Evolutionary conservation across 2,113 vertebrate genomes (phyloP).

Genomic region (Odontesthes bonariensis): DNA sequence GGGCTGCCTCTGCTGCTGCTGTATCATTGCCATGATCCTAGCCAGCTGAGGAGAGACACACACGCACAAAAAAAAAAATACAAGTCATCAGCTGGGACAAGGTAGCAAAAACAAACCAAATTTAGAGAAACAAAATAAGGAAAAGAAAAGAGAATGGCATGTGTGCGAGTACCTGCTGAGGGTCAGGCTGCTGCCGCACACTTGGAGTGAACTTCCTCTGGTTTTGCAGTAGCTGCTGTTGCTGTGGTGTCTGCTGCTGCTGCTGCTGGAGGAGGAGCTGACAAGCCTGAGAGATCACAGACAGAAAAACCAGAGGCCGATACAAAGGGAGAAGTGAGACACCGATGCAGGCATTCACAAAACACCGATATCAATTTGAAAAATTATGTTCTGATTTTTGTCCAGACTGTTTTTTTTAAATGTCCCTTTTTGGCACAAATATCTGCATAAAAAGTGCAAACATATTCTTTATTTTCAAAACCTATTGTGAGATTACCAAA

Average conservation of each 20-base stretch:
- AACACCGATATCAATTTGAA: too few species aligned
- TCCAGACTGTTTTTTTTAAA: too few species aligned
- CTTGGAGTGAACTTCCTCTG: conserved; percentile 97
- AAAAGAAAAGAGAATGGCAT: not conserved
- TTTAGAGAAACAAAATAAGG: too few species aligned
- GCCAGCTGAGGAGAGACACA: conserved; percentile 82
- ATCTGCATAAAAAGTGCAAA: too few species aligned
- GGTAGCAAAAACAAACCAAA: not conserved
- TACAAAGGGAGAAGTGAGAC: conserved; percentile 4
- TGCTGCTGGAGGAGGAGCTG: conserved; percentile 94
- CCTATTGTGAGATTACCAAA: not conserved
- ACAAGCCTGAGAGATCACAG: conserved; percentile 86
- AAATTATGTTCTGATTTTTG: too few species aligned
- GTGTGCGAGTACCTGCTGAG: conserved; percentile 88
- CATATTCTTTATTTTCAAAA: not conserved
- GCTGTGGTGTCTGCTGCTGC: conserved; percentile 82
- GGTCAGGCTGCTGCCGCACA: conserved; percentile 93
- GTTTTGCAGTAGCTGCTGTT: conserved; percentile 93
- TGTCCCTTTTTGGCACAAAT: too few species aligned
- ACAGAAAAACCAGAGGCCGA: conserved; percentile 21
- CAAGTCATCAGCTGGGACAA: not conserved
- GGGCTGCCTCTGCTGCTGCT: conserved; percentile 82
- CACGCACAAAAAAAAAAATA: not conserved
- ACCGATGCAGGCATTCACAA: not conserved
- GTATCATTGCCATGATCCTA: conserved; percentile 93